Base-by-base conservation (phyloP, 53 echinoderm and acorn worm species). In the Echinarachnius parma region DNA sequence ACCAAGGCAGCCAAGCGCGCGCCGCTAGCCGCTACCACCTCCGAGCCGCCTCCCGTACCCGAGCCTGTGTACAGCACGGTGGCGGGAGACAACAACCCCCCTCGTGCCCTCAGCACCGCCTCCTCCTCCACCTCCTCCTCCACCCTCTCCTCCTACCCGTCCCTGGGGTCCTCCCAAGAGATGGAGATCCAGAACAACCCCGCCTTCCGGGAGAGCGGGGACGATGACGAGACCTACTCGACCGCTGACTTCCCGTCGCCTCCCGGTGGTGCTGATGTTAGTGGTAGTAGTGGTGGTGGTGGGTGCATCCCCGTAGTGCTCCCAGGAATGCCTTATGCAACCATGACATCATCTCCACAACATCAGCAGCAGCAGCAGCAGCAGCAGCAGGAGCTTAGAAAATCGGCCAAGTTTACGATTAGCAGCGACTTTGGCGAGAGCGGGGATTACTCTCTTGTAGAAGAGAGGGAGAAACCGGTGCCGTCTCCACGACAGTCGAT, bases 151-250 rank as follows among this genome's bases (percentile, higher is more conserved):
- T 56, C 57, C 29, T 36, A 37, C 57, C 34, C 56, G 22, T 72
- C 74, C 3, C n/a, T n/a, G n/a, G 21, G 56, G 0, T 72, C 74
- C 25, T 72, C 74, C 19, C 74, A 72, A 25, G 74, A 72, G 39
- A 72, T 72, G 5, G 74, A 72, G 28, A 42, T 72, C 21, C 56
- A 72, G 57, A 72, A 72, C 53, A 72, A 72, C 74, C 74, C 74
- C 3, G 74, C 74, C 24, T 72, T 56, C 74, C 49, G 49, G 34
- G 56, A 72, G 8, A 57, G 56, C 37, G 56, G 74, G 4, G 74
- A 57, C 26, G 74, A 72, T 16, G 74, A 72, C 25, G 35, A 57
- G 9, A 35, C 30, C 33, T 67, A 72, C 37, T 55, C 74, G 9
- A 26, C 74, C 15, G 55, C 74, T 0, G 74, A 72, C 44, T 56